Percentiles rank a stretch among this genome's conserved stretches.
phyloP scores from a whole-genome alignment of 2,888 invertebrate genomes.

The Abscondita cerata region DNA sequence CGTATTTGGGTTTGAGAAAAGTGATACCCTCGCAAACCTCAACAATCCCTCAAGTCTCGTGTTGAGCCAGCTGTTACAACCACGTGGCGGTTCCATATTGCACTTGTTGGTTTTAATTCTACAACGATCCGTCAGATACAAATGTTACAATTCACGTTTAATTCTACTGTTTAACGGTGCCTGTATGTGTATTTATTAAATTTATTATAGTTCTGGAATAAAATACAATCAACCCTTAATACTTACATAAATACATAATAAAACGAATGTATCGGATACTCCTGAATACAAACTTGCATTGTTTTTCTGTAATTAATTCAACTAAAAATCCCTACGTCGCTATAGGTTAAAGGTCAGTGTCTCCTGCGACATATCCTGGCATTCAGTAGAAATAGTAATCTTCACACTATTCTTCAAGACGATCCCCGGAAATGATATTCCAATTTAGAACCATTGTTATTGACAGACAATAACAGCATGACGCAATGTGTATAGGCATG shows the following conservation, averaged over 20 bases:
- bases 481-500: conserved; percentile 26
- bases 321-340: conserved; percentile 19
- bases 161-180: conserved; percentile 14
- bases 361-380: conserved; percentile 37
- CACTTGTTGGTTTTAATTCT: conserved; percentile 50
- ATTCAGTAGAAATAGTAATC: conserved; percentile 30
- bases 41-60: conserved; percentile 47
- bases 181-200: not conserved
- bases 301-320: not conserved
- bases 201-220: too few species aligned
- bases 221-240: too few species aligned
- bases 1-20: conserved; percentile 24
- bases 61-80: conserved; percentile 47
- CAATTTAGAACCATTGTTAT: conserved; percentile 40
- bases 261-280: too few species aligned
- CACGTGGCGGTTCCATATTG: conserved; percentile 48
- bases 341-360: conserved; percentile 33
- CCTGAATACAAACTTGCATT: too few species aligned
- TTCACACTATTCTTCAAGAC: conserved; percentile 35
- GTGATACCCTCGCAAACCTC: conserved; percentile 37
- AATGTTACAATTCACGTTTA: conserved; percentile 42
- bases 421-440: conserved; percentile 43
- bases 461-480: conserved; percentile 30
- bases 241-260: too few species aligned
- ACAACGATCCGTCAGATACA: conserved; percentile 48